Conservation (phyloP, 1,140 invertebrate genomes). For the Listronotus bonariensis region DNA sequence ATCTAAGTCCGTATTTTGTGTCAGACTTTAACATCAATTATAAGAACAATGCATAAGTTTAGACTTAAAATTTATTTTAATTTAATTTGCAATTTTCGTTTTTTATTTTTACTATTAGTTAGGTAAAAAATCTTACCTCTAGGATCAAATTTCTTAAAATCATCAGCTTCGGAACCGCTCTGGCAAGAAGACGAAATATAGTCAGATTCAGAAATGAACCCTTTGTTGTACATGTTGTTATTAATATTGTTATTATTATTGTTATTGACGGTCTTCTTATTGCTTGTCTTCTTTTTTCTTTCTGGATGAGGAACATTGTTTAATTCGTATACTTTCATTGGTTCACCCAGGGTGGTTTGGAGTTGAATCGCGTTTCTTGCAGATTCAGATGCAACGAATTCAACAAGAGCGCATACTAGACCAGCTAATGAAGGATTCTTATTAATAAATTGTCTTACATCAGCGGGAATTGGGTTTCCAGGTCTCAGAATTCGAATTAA, state of each 20-base stretch:
- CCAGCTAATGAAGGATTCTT: slow-evolving; percentile 87
- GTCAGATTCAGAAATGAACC: slow-evolving; percentile 40
- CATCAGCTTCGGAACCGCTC: slow-evolving; percentile 71
- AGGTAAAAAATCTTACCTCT: slow-evolving; percentile 45
- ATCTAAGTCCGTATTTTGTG: too few relatives aligned
- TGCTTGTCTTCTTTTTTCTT: slow-evolving; percentile 60
- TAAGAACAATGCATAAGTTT: too few relatives aligned
- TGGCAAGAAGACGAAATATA: slow-evolving; percentile 64
- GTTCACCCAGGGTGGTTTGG: slow-evolving; percentile 46
- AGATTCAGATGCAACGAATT: slow-evolving; percentile 85
- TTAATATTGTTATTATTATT: slow-evolving; percentile 47
- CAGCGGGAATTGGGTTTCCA: slow-evolving; percentile 83
- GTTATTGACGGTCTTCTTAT: slow-evolving; percentile 54
- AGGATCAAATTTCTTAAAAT: slow-evolving; percentile 60
- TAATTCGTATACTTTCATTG: slow-evolving; percentile 61
- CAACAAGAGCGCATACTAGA: slow-evolving; percentile 84
- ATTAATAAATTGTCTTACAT: slow-evolving; percentile 85
- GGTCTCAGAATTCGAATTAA: slow-evolving; percentile 83
- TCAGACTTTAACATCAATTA: too few relatives aligned
- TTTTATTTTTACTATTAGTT: too few relatives aligned
- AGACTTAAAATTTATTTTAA: too few relatives aligned
- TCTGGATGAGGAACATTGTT: slow-evolving; percentile 64
- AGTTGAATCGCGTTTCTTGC: slow-evolving; percentile 79
- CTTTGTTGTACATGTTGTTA: slow-evolving; percentile 31
- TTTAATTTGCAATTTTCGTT: too few relatives aligned